Evolutionary conservation across 2,113 vertebrate species (phyloP).

Genomic region (Callionymus lyra): DNA sequence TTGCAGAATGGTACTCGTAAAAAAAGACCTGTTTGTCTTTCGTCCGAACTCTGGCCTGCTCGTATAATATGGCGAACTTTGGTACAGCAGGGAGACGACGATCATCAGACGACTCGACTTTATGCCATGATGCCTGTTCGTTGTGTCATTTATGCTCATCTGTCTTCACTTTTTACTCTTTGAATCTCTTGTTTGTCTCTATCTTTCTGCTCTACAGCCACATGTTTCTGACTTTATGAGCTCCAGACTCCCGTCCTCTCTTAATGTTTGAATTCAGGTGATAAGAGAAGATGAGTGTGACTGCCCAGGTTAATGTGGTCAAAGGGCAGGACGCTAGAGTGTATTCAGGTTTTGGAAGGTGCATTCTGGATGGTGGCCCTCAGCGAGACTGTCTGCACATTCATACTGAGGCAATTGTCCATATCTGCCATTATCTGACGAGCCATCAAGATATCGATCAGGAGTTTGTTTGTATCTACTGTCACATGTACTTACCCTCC

Average conservation of each 20-base stretch:
- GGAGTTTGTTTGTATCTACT: conserved; percentile 56
- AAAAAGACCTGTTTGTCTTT: conserved; percentile 64
- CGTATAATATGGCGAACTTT: conserved; percentile 14
- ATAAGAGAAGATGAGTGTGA: conserved; percentile 64
- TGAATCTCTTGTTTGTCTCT: not conserved
- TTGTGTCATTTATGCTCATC: not conserved
- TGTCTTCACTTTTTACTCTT: not conserved
- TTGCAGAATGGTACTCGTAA: conserved; percentile 64
- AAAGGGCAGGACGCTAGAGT: conserved; percentile 56
- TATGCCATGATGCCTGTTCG: not conserved
- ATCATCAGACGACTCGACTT: conserved; percentile 2
- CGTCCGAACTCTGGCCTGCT: conserved; percentile 35
- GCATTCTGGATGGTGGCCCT: conserved; percentile 28
- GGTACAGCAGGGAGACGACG: conserved; percentile 4
- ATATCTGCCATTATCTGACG: conserved; percentile 51
- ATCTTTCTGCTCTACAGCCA: conserved; percentile 9
- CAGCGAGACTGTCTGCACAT: conserved; percentile 23
- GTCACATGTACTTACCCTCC: conserved; percentile 56
- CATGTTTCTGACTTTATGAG: conserved; percentile 51
- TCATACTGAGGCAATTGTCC: conserved; percentile 41
- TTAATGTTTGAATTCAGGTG: conserved; percentile 65
- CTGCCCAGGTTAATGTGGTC: conserved; percentile 65
- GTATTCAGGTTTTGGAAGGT: conserved; percentile 15
- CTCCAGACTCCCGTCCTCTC: conserved; percentile 48
- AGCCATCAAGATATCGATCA: conserved; percentile 56